Conservation (phyloP, 2,113 vertebrate species). For the Motacilla tschutschensis region DNA sequence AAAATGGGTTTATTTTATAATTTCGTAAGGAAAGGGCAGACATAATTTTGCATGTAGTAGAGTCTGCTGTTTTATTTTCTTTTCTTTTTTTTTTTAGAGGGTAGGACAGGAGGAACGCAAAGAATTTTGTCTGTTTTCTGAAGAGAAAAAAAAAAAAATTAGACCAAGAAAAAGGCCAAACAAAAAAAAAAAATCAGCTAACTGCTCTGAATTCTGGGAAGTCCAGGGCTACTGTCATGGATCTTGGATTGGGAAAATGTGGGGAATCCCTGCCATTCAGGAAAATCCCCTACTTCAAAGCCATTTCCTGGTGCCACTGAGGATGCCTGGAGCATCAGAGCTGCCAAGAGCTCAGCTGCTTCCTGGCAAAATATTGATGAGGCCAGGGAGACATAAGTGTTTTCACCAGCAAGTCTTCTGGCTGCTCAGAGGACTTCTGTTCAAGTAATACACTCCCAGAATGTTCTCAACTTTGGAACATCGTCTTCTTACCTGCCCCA, state of each 20-base stretch:
- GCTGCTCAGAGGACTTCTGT: not conserved
- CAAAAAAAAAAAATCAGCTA: not conserved
- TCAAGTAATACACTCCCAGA: not conserved
- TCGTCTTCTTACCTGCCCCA: not conserved
- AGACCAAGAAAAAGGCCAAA: not conserved
- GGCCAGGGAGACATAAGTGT: not conserved
- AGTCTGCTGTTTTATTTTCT: not conserved
- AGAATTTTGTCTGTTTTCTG: not conserved
- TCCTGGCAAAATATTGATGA: not conserved
- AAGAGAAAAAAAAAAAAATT: not conserved
- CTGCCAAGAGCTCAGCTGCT: conserved; percentile 36
- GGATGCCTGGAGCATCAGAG: not conserved
- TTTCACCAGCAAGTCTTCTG: not conserved
- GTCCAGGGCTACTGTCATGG: not conserved
- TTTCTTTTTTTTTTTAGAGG: not conserved
- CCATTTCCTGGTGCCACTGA: not conserved
- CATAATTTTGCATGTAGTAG: not conserved
- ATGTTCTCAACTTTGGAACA: not conserved
- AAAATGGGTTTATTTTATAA: not conserved
- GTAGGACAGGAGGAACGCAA: not conserved
- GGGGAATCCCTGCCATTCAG: conserved; percentile 11
- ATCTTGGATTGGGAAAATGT: not conserved
- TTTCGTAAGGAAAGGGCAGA: not conserved
- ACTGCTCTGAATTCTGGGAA: not conserved
- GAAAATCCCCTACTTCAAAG: not conserved